Base-by-base conservation (phyloP, 2,113 vertebrate genomes). In the Pionites leucogaster region DNA sequence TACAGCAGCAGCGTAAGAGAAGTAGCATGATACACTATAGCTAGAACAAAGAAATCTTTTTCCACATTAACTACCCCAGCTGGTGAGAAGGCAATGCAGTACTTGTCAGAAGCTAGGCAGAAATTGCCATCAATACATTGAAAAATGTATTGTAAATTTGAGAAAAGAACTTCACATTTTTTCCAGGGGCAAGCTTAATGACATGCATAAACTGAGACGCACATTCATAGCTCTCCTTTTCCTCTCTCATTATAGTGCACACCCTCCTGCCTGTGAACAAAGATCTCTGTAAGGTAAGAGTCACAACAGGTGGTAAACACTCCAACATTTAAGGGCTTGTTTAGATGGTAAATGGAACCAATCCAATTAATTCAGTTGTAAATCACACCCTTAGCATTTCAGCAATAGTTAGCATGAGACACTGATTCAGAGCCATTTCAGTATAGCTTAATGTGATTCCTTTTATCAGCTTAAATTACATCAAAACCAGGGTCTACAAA, bases 291-390 rank as follows among this genome's bases (percentile, higher is more conserved):
- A 89, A 95, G 90, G 92, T 95, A 96, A 80, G 60, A 94, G 86
- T 94, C 96, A 94, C 92, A 96, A 96, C 92, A 95, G 96, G 96
- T 94, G 96, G 95, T 89, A 94, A 96, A 89, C 83, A 93, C 88
- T 88, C 83, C 95, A 96, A 37, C 95, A 86, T 96, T 96, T 94
- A 92, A 96, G 85, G 75, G 79, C 92, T 94, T 96, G 80, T 96
- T 96, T 94, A 96, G 80, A 92, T 79, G 92, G 95, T 86, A 97
- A 96, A 96, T 95, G 90, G 90, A 93, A 97, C 86, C 92, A 95
- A 95, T 86, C 72, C 80, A 97, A 94, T 96, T 96, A 95, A 94
- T 92, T 95, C 86, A 71, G 82, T 37, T 89, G 86, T 94, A 97
- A 96, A 96, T 97, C 92, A 96, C 80, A 96, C 70, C 74, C 93